phyloP scores from a whole-genome alignment of 2,888 invertebrate genomes.

The Craniophora ligustri region DNA sequence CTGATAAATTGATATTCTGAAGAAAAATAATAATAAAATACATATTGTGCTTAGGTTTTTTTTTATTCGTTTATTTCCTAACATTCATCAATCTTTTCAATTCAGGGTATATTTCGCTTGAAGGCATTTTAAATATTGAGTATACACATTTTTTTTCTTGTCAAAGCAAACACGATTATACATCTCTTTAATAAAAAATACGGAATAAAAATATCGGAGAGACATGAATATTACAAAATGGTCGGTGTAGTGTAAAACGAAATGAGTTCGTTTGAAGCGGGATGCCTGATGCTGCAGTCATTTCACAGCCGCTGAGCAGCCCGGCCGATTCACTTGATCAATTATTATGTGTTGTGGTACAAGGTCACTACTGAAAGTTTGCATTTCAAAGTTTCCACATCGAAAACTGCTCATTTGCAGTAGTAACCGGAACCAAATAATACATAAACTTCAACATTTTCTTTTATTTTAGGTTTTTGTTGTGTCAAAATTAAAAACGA shows the following conservation, averaged over 20 bases:
- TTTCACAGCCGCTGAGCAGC: conserved; percentile 23
- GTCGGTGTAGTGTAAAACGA: conserved; percentile 21
- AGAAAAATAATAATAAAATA: too few relatives aligned
- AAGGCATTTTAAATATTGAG: background rate
- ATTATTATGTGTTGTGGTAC: too few relatives aligned
- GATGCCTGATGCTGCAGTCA: conserved; percentile 3
- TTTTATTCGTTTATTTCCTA: background rate
- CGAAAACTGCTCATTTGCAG: too few relatives aligned
- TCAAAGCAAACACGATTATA: background rate
- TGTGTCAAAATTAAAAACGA: too few relatives aligned
- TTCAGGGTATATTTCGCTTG: background rate
- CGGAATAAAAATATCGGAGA: conserved; percentile 7
- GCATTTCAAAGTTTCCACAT: too few relatives aligned
- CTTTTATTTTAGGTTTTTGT: too few relatives aligned
- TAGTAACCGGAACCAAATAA: too few relatives aligned
- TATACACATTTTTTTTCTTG: background rate
- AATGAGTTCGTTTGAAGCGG: conserved; percentile 3
- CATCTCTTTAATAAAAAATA: background rate
- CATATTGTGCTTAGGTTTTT: too few relatives aligned
- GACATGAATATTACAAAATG: conserved; percentile 21
- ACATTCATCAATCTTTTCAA: background rate
- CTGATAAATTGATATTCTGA: too few relatives aligned
- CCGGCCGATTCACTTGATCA: background rate
- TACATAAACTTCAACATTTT: too few relatives aligned
- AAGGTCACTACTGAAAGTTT: too few relatives aligned